Evolutionary conservation across 2,113 vertebrate genomes (phyloP).

Genomic region (Pogonocichla stellata): DNA sequence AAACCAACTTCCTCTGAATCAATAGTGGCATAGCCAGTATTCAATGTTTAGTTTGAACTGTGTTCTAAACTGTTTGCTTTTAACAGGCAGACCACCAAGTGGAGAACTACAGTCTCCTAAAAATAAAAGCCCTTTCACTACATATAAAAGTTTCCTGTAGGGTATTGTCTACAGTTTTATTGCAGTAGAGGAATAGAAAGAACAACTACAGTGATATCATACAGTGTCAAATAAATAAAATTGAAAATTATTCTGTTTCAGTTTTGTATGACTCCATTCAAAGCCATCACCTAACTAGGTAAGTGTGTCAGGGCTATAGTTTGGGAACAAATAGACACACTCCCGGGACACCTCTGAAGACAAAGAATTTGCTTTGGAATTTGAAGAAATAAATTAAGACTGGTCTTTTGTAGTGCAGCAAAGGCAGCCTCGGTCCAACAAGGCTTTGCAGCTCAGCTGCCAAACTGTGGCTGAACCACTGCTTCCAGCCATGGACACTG

Average conservation of each 20-base stretch:
- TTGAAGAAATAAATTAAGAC: slow-evolving; percentile 11
- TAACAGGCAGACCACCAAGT: slow-evolving; percentile 20
- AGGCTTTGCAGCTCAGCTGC: not conserved
- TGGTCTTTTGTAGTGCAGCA: not conserved
- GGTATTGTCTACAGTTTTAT: slow-evolving; percentile 62
- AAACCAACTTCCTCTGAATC: not conserved
- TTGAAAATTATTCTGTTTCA: slow-evolving; percentile 43
- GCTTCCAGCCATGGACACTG: not conserved
- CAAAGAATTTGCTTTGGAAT: slow-evolving; percentile 3
- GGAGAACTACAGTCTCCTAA: slow-evolving; percentile 5
- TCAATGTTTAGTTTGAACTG: not conserved
- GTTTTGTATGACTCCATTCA: slow-evolving; percentile 48
- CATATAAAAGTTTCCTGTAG: slow-evolving; percentile 56
- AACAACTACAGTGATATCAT: slow-evolving; percentile 35
- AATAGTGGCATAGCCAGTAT: not conserved
- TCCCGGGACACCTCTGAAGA: slow-evolving; percentile 16
- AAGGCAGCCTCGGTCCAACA: not conserved
- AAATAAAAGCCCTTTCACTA: slow-evolving; percentile 58
- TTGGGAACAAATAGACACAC: slow-evolving; percentile 33
- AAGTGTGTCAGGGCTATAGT: not conserved
- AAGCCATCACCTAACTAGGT: not conserved
- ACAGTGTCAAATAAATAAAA: slow-evolving; percentile 62
- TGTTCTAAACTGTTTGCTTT: slow-evolving; percentile 10
- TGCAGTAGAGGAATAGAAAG: slow-evolving; percentile 27
- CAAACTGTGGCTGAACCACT: not conserved